Base-by-base conservation (phyloP, 2,113 vertebrate genomes). In the Anolis carolinensis region DNA sequence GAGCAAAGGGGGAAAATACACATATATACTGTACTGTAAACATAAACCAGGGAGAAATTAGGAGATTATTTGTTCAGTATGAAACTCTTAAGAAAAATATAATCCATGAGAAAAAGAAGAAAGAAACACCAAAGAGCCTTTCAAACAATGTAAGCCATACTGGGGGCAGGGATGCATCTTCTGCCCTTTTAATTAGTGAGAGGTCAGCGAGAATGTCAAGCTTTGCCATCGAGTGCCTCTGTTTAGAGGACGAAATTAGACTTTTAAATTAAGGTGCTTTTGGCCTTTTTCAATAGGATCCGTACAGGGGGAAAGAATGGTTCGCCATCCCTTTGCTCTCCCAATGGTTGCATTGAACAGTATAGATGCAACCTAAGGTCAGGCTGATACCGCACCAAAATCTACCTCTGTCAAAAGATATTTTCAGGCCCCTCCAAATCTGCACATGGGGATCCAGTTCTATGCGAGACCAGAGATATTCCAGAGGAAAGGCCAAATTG, bases 241-340 rank as follows among this genome's bases (percentile, higher is more conserved):
- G 74, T 79, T 83, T 13, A 55, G 27, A 52, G n/a, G 52, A 79
- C 59, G 70, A 88, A 79, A 88, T 88, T 88, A 88, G 76, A 88
- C 87, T 88, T 88, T 88, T 55, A 88, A 88, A 88, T 88, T 27
- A 88, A 84, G 87, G 76, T 74, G 70, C 81, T 74, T 88, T 80
- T 67, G 55, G 79, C 79, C 82, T 88, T 83, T 79, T 74, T 74
- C 71, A 84, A 68, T 59, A 32, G 83, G 81, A 85, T 76, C 75
- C 71, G 72, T 80, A 27, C 8, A 16, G 30, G 30, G 50, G 13
- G 32, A 76, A 72, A 88, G 82, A 88, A 84, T 84, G 20, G 81
- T 52, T 88, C 62, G 16, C 82, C 70, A 75, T 68, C 39, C 79
- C 71, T 86, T 81, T 67, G 85, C 70, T 65, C 50, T 59, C 52